Evolutionary conservation across 2,797 vertebrate species (phyloP).

Genomic region (Pangasius djambal): DNA sequence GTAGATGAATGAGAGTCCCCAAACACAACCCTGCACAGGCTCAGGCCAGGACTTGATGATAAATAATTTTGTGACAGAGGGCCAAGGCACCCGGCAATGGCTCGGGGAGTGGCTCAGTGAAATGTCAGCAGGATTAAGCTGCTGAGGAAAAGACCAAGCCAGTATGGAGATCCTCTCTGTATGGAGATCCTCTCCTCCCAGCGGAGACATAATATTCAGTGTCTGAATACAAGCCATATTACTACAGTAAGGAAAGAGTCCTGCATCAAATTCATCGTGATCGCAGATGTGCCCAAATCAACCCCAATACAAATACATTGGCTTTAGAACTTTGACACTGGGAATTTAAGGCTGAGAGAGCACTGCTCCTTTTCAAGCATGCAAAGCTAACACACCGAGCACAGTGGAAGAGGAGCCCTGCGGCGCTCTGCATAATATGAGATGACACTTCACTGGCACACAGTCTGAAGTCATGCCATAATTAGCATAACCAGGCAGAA

Average conservation of each 20-base stretch:
- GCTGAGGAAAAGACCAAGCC: slow-evolving; percentile 26
- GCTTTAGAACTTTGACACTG: slow-evolving; percentile 8
- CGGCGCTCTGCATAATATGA: slow-evolving; percentile 51
- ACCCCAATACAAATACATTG: slow-evolving; percentile 35
- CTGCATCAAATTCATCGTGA: slow-evolving; percentile 39
- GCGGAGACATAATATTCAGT: slow-evolving; percentile 41
- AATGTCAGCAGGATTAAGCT: slow-evolving; percentile 59
- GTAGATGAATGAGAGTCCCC: slow-evolving; percentile 45
- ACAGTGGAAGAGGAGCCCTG: slow-evolving; percentile 42
- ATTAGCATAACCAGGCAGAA: slow-evolving; percentile 58
- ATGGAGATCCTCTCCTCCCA: slow-evolving; percentile 41
- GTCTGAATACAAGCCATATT: background rate
- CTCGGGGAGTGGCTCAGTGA: slow-evolving; percentile 44
- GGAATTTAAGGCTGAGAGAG: slow-evolving; percentile 20
- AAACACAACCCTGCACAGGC: slow-evolving; percentile 24
- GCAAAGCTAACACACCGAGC: slow-evolving; percentile 45
- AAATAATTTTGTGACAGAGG: slow-evolving; percentile 52
- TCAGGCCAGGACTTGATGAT: slow-evolving; percentile 43
- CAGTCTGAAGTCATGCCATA: slow-evolving; percentile 55
- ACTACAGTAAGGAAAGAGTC: background rate
- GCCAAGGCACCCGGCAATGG: slow-evolving; percentile 5
- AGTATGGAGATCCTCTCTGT: slow-evolving; percentile 29
- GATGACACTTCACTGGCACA: slow-evolving; percentile 53
- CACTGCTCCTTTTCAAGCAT: slow-evolving; percentile 42
- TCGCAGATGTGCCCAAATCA: slow-evolving; percentile 23